A percentile compares a stretch with the other conserved stretches of the same genome.
Conservation (phyloP, 1,140 invertebrate genomes). For the Drosophila equinoxialis region DNA sequence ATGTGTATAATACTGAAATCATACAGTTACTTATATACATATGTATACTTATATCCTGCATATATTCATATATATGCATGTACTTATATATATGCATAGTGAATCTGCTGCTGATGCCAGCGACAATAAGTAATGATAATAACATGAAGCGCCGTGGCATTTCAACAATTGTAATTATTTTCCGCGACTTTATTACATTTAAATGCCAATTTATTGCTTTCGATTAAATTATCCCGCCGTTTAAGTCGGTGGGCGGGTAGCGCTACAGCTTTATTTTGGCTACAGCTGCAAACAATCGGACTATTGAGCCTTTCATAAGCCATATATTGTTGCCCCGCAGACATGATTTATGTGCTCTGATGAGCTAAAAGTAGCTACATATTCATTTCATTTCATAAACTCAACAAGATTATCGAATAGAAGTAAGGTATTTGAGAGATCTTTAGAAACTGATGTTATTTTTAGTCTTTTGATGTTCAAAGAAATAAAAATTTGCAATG, state of each 20-base stretch:
- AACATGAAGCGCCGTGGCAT: conserved; percentile 45
- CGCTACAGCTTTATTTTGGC: not conserved
- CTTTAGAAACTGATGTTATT: not conserved
- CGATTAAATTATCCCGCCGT: conserved; percentile 68
- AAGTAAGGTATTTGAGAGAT: not conserved
- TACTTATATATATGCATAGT: not conserved
- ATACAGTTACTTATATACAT: conserved; percentile 11
- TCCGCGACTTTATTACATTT: conserved; percentile 79
- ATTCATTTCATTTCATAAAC: not conserved
- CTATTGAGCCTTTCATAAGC: conserved; percentile 20
- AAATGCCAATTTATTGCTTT: conserved; percentile 81
- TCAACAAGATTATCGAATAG: not conserved
- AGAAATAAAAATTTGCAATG: too few relatives aligned
- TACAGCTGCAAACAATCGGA: conserved; percentile 36
- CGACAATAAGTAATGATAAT: conserved; percentile 54
- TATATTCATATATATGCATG: conserved; percentile 43
- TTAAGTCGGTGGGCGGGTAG: not conserved
- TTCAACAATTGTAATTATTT: conserved; percentile 70
- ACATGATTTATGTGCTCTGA: conserved; percentile 29
- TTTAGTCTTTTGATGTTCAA: too few relatives aligned
- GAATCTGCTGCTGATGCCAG: conserved; percentile 28
- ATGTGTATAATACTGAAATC: conserved; percentile 72
- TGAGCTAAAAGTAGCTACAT: not conserved
- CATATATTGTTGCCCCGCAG: conserved; percentile 32
- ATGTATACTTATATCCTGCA: conserved; percentile 31